Evolutionary conservation across 1,140 invertebrate genomes (phyloP).

Genomic region (Cryptotermes secundus): DNA sequence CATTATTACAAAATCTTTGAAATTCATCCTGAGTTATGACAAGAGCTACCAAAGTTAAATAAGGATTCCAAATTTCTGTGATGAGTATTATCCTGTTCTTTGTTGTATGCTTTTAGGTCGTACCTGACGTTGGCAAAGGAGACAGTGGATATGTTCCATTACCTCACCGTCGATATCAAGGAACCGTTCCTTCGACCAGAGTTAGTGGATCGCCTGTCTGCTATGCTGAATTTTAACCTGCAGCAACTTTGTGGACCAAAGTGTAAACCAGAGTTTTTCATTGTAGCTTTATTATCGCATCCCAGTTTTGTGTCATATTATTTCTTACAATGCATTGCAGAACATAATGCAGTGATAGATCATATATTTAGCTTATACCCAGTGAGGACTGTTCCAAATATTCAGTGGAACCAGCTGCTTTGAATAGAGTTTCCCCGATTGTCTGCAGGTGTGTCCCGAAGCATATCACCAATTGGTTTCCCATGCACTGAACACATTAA

Average conservation of each 20-base stretch:
- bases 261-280: slow-evolving; percentile 55
- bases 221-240: slow-evolving; percentile 98
- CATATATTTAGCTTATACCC: no score
- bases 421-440: no score
- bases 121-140: slow-evolving; percentile 93
- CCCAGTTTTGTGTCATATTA: no score
- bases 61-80: neutral
- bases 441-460: no score
- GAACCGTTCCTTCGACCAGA: slow-evolving; percentile 92
- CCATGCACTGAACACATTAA: no score
- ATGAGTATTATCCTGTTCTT: neutral
- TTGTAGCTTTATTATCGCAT: neutral
- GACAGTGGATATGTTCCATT: slow-evolving; percentile 98
- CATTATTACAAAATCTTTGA: no score
- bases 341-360: no score
- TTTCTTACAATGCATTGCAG: no score
- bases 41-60: neutral
- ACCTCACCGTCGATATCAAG: slow-evolving; percentile 91
- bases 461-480: no score
- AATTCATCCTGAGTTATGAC: no score
- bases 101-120: slow-evolving; percentile 56
- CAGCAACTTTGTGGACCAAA: slow-evolving; percentile 96
- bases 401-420: no score
- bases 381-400: no score
- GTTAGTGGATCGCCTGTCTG: slow-evolving; percentile 88